A percentile compares a stretch with the other conserved stretches of the same genome.
Evolutionary conservation across 1,140 invertebrate species (phyloP).

Genomic region (Holcopasites calliopsidis): DNA sequence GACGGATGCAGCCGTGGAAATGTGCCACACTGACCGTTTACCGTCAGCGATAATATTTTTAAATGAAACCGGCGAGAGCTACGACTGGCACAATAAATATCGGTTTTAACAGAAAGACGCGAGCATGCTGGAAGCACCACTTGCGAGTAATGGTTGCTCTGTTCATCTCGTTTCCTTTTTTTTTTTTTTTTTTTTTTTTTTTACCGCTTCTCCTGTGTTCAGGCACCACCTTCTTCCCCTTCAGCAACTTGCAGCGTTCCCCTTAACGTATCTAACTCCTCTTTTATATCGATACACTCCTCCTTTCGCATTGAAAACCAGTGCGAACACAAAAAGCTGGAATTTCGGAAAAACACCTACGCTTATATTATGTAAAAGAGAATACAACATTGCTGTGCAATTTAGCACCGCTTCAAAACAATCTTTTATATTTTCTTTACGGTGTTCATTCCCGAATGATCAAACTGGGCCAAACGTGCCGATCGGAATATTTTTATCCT

Average conservation of each 20-base stretch:
- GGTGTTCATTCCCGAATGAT: too few relatives aligned
- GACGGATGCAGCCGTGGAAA: constrained; percentile 48
- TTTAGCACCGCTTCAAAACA: too few relatives aligned
- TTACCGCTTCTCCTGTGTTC: not conserved
- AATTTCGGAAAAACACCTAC: too few relatives aligned
- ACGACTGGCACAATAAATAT: constrained; percentile 68
- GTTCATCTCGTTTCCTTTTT: too few relatives aligned
- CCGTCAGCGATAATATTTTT: constrained; percentile 71
- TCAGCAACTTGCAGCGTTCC: constrained; percentile 47
- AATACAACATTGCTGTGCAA: too few relatives aligned
- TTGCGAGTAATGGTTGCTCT: constrained; percentile 71
- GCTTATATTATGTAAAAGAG: too few relatives aligned
- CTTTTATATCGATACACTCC: constrained; percentile 7
- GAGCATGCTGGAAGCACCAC: constrained; percentile 65
- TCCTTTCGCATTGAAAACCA: too few relatives aligned
- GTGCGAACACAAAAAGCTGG: too few relatives aligned
- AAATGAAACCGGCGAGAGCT: constrained; percentile 62
- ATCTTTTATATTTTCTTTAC: too few relatives aligned
- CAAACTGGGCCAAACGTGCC: too few relatives aligned
- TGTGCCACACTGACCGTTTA: constrained; percentile 43
- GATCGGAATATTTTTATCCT: too few relatives aligned
- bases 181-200: constrained; percentile 13
- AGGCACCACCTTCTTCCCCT: constrained; percentile 53
- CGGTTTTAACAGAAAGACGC: constrained; percentile 64
- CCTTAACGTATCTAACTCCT: not conserved